These are phyloP conservation scores for Lithosia quadra DNA, from an alignment of 2,888 invertebrate species.

Conservation along the genomic window DNA sequence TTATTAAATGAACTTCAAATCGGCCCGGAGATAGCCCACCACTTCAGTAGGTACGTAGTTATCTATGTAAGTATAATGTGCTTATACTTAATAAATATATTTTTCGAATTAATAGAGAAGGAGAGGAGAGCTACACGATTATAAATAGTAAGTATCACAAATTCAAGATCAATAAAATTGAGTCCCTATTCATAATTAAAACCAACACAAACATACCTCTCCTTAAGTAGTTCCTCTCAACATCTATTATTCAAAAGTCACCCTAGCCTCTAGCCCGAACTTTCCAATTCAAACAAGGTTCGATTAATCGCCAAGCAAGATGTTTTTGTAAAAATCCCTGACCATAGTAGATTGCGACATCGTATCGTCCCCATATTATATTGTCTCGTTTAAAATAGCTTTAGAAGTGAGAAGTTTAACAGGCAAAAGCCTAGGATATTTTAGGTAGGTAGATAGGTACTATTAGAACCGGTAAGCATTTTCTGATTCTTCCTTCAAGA, in stretches of 20 bases:
- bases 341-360: neutral
- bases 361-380: neutral
- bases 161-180: neutral
- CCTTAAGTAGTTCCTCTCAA: constrained; percentile 15
- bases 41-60: no score
- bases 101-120: no score
- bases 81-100: no score
- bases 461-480: no score
- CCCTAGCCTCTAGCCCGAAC: neutral
- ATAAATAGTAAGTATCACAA: neutral
- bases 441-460: no score
- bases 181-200: constrained; percentile 13
- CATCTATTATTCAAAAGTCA: constrained; percentile 22
- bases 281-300: neutral
- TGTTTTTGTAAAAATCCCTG: neutral
- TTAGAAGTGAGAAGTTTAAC: neutral
- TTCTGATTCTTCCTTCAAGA: no score
- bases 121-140: neutral
- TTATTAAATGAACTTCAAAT: no score
- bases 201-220: constrained; percentile 13
- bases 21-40: no score
- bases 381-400: neutral
- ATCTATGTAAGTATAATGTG: no score
- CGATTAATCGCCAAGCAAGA: neutral
- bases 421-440: neutral